Percentiles rank a stretch among this genome's conserved stretches.
These are phyloP conservation scores for Adineta ricciae DNA, from an alignment of 2,888 invertebrate genomes.

Conservation along the genomic window DNA sequence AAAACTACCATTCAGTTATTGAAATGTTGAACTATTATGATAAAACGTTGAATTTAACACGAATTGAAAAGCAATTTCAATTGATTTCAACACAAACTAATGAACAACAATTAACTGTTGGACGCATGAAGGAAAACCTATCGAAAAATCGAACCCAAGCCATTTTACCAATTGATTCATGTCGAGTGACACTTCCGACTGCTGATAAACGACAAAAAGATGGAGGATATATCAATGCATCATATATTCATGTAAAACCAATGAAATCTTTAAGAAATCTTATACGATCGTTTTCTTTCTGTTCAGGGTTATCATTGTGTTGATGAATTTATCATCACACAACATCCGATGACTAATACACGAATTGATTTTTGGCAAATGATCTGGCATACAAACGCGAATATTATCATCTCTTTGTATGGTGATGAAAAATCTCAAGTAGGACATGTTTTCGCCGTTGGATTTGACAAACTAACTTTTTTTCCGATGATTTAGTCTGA, in stretches of 20 bases:
- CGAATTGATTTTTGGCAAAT: slow-evolving; percentile 71
- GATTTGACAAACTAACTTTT: background rate
- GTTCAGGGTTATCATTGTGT: slow-evolving; percentile 66
- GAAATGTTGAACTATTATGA: slow-evolving; percentile 37
- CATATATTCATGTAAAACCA: background rate
- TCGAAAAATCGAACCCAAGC: slow-evolving; percentile 65
- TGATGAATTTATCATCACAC: slow-evolving; percentile 84
- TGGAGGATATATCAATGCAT: background rate
- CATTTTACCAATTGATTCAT: slow-evolving; percentile 37
- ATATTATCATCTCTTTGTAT: slow-evolving; percentile 35
- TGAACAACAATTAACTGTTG: slow-evolving; percentile 68
- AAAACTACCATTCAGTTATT: slow-evolving; percentile 58
- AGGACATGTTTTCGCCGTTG: background rate
- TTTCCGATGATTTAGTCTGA: background rate
- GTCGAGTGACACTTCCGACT: background rate
- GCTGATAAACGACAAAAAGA: background rate
- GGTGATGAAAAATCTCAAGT: slow-evolving; percentile 30
- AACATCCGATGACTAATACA: slow-evolving; percentile 72
- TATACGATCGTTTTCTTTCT: slow-evolving; percentile 22
- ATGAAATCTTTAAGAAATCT: background rate
- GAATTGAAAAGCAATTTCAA: slow-evolving; percentile 60
- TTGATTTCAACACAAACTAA: slow-evolving; percentile 65
- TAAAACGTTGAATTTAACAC: slow-evolving; percentile 34
- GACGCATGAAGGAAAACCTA: slow-evolving; percentile 67
- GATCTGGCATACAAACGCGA: slow-evolving; percentile 80